Percentiles rank a stretch among this genome's conserved stretches.
These are phyloP conservation scores for Heliothis virescens DNA, from an alignment of 1,140 invertebrate species.

Conservation along the genomic window DNA sequence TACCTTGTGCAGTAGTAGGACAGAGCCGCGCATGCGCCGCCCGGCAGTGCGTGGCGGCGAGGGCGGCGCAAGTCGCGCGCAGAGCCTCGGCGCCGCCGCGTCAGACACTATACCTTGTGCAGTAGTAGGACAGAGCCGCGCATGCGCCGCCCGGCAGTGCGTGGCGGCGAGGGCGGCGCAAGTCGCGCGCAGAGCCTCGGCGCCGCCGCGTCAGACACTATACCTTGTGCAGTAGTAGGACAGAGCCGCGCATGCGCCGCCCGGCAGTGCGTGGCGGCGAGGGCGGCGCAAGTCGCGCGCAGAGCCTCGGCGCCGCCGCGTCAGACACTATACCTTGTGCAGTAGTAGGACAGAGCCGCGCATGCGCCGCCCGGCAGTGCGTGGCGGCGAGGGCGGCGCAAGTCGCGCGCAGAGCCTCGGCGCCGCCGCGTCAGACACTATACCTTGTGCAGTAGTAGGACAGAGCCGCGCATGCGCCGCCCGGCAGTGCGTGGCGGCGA, in stretches of 20 bases:
- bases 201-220: slow-evolving; percentile 21
- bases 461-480: slow-evolving; percentile 91
- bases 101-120: background rate
- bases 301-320: slow-evolving; percentile 52
- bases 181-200: slow-evolving; percentile 53
- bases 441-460: slow-evolving; percentile 6
- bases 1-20: slow-evolving; percentile 6
- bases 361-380: slow-evolving; percentile 94
- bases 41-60: too few relatives aligned
- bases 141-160: slow-evolving; percentile 94
- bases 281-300: slow-evolving; percentile 46
- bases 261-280: too few relatives aligned
- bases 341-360: slow-evolving; percentile 72
- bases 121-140: slow-evolving; percentile 72
- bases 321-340: background rate
- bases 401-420: slow-evolving; percentile 53
- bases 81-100: slow-evolving; percentile 52
- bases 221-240: slow-evolving; percentile 6
- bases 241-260: slow-evolving; percentile 91
- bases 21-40: slow-evolving; percentile 91
- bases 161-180: too few relatives aligned
- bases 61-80: slow-evolving; percentile 46
- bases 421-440: slow-evolving; percentile 21
- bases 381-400: too few relatives aligned
- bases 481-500: too few relatives aligned